Base-by-base conservation (phyloP, 2,888 invertebrate genomes). In the Odontocerum albicorne region DNA sequence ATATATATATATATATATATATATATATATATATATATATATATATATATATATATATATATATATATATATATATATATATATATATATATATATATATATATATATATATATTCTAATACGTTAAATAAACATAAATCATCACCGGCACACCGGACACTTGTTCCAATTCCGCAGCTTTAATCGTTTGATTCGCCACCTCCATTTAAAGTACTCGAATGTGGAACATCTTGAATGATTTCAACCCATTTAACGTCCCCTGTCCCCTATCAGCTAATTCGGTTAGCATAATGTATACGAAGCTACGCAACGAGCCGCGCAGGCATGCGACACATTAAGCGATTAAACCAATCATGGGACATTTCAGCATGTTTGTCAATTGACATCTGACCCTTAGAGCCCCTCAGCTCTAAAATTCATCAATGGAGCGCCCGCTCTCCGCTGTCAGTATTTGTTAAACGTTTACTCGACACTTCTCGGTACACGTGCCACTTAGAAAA, bases 311-410 rank as follows among this genome's bases (percentile, higher is more conserved):
- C 20, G 19, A 8, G 27, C 22, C 3, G 15, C 20, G 21, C 13
- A 51, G 8, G 36, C 44, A 32, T 51, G 44, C 38, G 36, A 16
- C 44, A 36, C 44, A 44, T 51, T 36, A 44, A 27, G 36, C 38
- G 31, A 38, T 49, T 45, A 47, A 52, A 32, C 43, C 59, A 59
- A 54, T 43, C 35, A 54, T 52, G 35, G 4, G 43, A 56, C 49
- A 49, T 56, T 55, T 45, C 53, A 47, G 54, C 54, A 59, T 50
- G 49, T 46, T 43, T 43, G 39, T 45, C 46, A 59, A 59, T 59
- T 59, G 59, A 57, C 59, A 50, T 50, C 20, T 45, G 56, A 59
- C 59, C 56, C 59, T 27, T 22, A 35, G 42, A 46, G 32, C 44
- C 51, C 53, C 35, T 21, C 16, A 12, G 27, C 40, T 33, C 42